These are phyloP conservation scores for Glaucopsyche alexis DNA, from an alignment of 2,888 invertebrate genomes.

Conservation along the genomic window DNA sequence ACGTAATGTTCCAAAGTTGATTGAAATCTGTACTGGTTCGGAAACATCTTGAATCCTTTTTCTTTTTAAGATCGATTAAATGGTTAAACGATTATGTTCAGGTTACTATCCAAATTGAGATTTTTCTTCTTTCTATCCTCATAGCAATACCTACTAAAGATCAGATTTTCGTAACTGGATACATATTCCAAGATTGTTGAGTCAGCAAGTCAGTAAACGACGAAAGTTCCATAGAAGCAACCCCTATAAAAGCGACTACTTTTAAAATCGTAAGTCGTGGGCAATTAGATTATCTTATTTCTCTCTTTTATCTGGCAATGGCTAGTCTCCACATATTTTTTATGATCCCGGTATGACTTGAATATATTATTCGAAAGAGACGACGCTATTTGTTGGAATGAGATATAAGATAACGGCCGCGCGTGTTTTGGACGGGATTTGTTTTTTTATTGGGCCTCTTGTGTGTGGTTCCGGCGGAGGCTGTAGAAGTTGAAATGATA, in stretches of 20 bases:
- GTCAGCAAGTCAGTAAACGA: background rate
- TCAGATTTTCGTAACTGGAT: background rate
- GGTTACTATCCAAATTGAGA: background rate
- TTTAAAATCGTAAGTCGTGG: background rate
- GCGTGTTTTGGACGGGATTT: constrained; percentile 25
- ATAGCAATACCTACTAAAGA: background rate
- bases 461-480: constrained; percentile 30
- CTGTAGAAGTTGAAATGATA: constrained; percentile 26
- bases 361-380: constrained; percentile 28
- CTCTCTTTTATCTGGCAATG: constrained; percentile 10
- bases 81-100: constrained; percentile 6
- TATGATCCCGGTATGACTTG: constrained; percentile 30
- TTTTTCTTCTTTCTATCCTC: background rate
- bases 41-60: constrained; percentile 1
- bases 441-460: constrained; percentile 26
- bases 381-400: constrained; percentile 23
- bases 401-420: constrained; percentile 29
- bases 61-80: background rate
- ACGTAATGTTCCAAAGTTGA: constrained; percentile 1
- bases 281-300: constrained; percentile 8
- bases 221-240: background rate
- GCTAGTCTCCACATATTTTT: constrained; percentile 24
- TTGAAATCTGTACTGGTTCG: background rate
- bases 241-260: background rate
- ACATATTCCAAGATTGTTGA: background rate